A percentile compares a stretch with the other conserved stretches of the same genome.
Conservation (phyloP, 2,113 vertebrate genomes). For the Sylvietta virens region DNA sequence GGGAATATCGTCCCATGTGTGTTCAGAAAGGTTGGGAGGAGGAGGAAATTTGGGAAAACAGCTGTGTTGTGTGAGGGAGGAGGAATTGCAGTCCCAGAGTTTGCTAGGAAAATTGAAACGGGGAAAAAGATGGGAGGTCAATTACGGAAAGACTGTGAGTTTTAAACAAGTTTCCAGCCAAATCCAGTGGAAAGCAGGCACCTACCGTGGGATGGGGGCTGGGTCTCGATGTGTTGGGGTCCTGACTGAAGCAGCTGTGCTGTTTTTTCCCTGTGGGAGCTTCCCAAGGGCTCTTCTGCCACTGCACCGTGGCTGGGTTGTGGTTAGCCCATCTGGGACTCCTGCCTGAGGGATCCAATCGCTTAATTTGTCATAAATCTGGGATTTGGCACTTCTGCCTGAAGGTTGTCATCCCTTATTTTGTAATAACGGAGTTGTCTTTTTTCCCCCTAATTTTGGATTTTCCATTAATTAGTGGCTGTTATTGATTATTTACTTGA, state of each 20-base stretch:
- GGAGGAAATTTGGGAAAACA: fast-evolving
- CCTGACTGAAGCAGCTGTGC: background rate
- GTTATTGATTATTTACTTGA: background rate
- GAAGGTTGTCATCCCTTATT: background rate
- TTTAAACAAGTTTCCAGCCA: background rate
- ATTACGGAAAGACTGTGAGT: background rate
- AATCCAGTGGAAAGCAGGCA: background rate
- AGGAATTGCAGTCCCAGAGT: background rate
- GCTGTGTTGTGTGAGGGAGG: fast-evolving
- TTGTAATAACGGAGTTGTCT: background rate
- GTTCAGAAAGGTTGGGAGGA: background rate
- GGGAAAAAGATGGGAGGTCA: background rate
- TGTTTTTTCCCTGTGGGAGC: background rate
- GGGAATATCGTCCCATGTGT: fast-evolving
- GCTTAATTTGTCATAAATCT: background rate
- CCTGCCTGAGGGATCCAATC: background rate
- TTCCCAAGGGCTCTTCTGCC: background rate
- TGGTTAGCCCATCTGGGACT: background rate
- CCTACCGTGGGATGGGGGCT: background rate
- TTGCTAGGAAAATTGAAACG: background rate
- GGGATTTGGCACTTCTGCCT: background rate
- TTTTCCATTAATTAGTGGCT: background rate
- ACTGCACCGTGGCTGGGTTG: fast-evolving
- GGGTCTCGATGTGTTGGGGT: background rate
- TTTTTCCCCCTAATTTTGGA: fast-evolving